Percentiles rank a stretch among this genome's conserved stretches.
These are phyloP conservation scores for Semicossyphus pulcher DNA, from an alignment of 2,113 vertebrate genomes.

Conservation along the genomic window DNA sequence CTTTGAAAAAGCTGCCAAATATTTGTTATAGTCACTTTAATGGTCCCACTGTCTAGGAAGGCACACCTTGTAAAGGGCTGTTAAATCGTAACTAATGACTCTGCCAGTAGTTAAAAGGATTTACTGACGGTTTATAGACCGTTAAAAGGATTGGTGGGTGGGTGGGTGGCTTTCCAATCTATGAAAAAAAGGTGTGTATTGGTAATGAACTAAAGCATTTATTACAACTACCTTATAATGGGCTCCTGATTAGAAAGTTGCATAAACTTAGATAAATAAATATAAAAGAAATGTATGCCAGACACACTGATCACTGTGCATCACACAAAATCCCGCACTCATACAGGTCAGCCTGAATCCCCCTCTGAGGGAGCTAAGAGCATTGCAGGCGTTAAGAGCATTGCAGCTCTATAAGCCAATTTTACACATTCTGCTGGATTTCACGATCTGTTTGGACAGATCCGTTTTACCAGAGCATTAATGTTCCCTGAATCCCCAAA, in stretches of 20 bases:
- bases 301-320: background rate
- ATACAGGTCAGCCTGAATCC: constrained; percentile 16
- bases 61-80: too few relatives aligned
- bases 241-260: background rate
- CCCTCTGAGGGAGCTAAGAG: background rate
- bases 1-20: too few relatives aligned
- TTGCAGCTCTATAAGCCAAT: constrained; percentile 5
- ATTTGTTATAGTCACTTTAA: too few relatives aligned
- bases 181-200: too few relatives aligned
- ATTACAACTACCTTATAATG: background rate
- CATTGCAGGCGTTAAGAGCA: constrained; percentile 2
- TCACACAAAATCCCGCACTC: background rate
- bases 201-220: too few relatives aligned
- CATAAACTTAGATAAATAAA: background rate
- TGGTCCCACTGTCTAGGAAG: too few relatives aligned
- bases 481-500: background rate
- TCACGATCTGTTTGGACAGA: background rate
- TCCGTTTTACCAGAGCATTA: background rate
- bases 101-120: too few relatives aligned
- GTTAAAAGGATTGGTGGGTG: too few relatives aligned
- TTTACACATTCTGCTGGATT: constrained; percentile 1
- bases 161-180: too few relatives aligned
- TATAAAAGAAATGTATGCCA: background rate
- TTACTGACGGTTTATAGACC: too few relatives aligned
- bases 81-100: too few relatives aligned